A percentile compares a stretch with the other conserved stretches of the same genome.
Conservation (phyloP, 1,140 invertebrate genomes). For the Zaprionus tsacasi region DNA sequence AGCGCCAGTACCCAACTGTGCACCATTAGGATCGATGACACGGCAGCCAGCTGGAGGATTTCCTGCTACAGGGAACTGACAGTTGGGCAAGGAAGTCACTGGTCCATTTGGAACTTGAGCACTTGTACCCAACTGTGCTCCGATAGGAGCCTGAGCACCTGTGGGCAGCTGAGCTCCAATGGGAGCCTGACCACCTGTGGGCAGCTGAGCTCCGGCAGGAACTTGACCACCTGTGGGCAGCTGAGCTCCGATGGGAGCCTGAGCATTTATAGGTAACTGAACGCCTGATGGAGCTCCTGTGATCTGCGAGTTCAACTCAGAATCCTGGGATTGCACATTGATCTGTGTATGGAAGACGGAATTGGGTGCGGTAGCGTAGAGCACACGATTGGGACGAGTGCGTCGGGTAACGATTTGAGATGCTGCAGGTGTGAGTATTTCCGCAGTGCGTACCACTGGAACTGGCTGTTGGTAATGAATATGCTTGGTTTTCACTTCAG, state of each 20-base stretch:
- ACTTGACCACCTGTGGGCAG: not conserved
- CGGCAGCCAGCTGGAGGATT: constrained; percentile 17
- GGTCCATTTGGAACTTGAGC: not conserved
- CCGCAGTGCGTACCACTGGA: constrained; percentile 47
- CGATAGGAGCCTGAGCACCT: constrained; percentile 7
- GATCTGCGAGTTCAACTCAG: constrained; percentile 59
- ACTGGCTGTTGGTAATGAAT: constrained; percentile 62
- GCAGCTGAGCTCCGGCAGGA: not conserved
- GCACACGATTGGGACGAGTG: constrained; percentile 51
- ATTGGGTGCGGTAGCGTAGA: constrained; percentile 72
- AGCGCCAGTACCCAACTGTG: constrained; percentile 9
- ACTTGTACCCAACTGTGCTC: constrained; percentile 5
- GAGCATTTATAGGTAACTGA: constrained; percentile 35
- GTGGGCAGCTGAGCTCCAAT: not conserved
- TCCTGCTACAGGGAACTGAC: constrained; percentile 26
- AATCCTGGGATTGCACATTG: constrained; percentile 74
- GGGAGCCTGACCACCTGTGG: constrained; percentile 3
- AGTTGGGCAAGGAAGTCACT: constrained; percentile 29
- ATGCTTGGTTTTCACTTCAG: constrained; percentile 65
- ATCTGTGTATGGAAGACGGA: constrained; percentile 76
- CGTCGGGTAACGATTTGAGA: constrained; percentile 55
- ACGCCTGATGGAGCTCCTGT: constrained; percentile 24
- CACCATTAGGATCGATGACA: not conserved
- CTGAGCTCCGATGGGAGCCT: constrained; percentile 33
- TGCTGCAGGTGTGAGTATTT: constrained; percentile 52